Evolutionary conservation across 2,888 invertebrate genomes (phyloP).

Genomic region (Mesorhabditis spiculigera): DNA sequence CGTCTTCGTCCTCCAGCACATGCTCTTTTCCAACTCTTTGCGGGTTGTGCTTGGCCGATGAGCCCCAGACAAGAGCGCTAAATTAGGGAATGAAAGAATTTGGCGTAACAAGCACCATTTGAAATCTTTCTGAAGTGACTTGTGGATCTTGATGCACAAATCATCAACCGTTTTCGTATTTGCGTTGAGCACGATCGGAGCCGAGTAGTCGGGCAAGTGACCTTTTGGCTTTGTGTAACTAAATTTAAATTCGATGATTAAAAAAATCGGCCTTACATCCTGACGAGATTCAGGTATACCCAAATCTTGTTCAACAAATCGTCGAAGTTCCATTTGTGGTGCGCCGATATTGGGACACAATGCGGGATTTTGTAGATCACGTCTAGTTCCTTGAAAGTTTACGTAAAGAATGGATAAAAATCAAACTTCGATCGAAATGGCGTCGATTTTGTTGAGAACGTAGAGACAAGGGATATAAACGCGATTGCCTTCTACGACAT

Average conservation of each 20-base stretch:
- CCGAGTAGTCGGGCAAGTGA: slow-evolving; percentile 93
- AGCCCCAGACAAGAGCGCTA: slow-evolving; percentile 96
- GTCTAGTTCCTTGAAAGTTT: slow-evolving; percentile 78
- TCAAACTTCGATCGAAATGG: slow-evolving; percentile 64
- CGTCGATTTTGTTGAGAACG: slow-evolving; percentile 92
- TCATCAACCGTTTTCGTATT: slow-evolving; percentile 86
- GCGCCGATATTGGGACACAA: slow-evolving; percentile 98
- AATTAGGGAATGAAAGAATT: background rate
- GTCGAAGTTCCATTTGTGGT: slow-evolving; percentile 99
- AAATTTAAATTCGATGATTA: slow-evolving; percentile 25
- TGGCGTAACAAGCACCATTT: slow-evolving; percentile 73
- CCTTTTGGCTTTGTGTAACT: slow-evolving; percentile 98
- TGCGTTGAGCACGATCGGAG: slow-evolving; percentile 88
- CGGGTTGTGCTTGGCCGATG: slow-evolving; percentile 97
- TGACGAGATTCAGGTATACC: slow-evolving; percentile 87
- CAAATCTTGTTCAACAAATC: slow-evolving; percentile 83
- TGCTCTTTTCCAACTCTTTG: slow-evolving; percentile 99
- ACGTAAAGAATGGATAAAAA: slow-evolving; percentile 22
- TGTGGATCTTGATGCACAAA: slow-evolving; percentile 96
- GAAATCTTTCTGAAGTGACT: slow-evolving; percentile 93
- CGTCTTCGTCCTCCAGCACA: slow-evolving; percentile 89
- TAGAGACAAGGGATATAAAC: slow-evolving; percentile 98
- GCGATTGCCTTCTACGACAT: slow-evolving; percentile 95
- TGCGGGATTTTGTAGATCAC: slow-evolving; percentile 97
- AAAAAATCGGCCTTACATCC: slow-evolving; percentile 71